Conservation (phyloP, 1,140 invertebrate species). For the Penaeus japonicus region DNA sequence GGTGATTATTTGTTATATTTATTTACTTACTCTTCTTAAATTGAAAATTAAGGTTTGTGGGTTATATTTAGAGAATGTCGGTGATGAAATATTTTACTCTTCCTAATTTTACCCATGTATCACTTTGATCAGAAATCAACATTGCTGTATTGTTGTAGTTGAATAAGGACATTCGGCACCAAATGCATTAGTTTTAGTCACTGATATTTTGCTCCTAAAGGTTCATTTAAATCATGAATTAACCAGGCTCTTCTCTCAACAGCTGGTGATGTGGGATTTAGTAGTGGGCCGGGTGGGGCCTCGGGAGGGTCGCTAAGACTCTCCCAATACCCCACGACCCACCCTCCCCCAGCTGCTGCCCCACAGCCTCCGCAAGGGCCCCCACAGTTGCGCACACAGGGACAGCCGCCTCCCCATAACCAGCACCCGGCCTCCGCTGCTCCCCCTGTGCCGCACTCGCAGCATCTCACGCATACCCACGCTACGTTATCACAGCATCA, state of each 20-base stretch:
- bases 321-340: constrained; percentile 26
- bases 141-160: too few relatives aligned
- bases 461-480: constrained; percentile 37
- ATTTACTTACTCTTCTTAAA: too few relatives aligned
- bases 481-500: constrained; percentile 42
- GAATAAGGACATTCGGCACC: too few relatives aligned
- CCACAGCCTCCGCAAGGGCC: constrained; percentile 32
- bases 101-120: too few relatives aligned
- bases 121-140: too few relatives aligned
- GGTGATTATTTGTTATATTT: too few relatives aligned
- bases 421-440: constrained; percentile 36
- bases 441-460: constrained; percentile 24
- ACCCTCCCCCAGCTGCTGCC: constrained; percentile 24
- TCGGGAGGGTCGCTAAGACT: constrained; percentile 23
- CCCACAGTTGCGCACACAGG: constrained; percentile 31
- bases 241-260: neutral
- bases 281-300: constrained; percentile 41
- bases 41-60: too few relatives aligned
- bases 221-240: neutral
- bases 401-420: constrained; percentile 13
- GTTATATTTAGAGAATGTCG: too few relatives aligned
- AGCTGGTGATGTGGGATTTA: constrained; percentile 36
- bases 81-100: too few relatives aligned
- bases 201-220: too few relatives aligned
- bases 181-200: too few relatives aligned